Evolutionary conservation across 2,797 vertebrate genomes (phyloP), one percentile per base, ranked within the genome.

Genomic region (Scarus forsteni): DNA sequence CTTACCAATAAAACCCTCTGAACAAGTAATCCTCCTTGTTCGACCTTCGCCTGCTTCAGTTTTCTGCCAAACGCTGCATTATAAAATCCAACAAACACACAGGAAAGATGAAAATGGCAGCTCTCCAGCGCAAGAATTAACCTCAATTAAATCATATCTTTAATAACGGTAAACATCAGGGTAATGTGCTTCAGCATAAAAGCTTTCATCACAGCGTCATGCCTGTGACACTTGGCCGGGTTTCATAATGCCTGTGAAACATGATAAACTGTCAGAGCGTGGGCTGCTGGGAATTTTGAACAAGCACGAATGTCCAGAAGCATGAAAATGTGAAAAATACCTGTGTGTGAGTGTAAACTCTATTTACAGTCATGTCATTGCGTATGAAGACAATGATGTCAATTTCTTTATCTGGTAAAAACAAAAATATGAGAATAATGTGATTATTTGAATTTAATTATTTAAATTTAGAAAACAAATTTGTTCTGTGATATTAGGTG

Each of bases 131-230:
- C 43, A 15, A 66, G 40, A 73, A 73, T 81, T 69, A 73, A 75
- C 70, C 51, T 79, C 66, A 49, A 58, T 80, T 50, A 83, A 70
- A 67, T 75, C 66, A 57, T 43, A 60, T 71, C 63, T 71, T 50
- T 39, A 56, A 80, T 55, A 58, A 56, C 15, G 0, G 36, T 38
- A 54, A 85, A 84, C 68, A 70, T 79, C 76, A 71, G 40, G 19
- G 57, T 61, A 57, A 70, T 74, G 44, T 45, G 67, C 77, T 56
- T 13, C 15, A 11, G 35, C 35, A 15, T 52, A 8, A 54, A 72
- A 38, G 52, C 60, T 57, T 71, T 66, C 46, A 62, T 62, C 14
- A 2, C 46, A 0, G 40, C 46, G 16, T 65, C 60, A 2, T 12
- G 10, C 27, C 42, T 8, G 4, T 18, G 18, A 70, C 55, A 18